A percentile compares a stretch with the other conserved stretches of the same genome.
These are phyloP conservation scores for Schizaphis graminum DNA, from an alignment of 2,888 invertebrate species.

Conservation along the genomic window DNA sequence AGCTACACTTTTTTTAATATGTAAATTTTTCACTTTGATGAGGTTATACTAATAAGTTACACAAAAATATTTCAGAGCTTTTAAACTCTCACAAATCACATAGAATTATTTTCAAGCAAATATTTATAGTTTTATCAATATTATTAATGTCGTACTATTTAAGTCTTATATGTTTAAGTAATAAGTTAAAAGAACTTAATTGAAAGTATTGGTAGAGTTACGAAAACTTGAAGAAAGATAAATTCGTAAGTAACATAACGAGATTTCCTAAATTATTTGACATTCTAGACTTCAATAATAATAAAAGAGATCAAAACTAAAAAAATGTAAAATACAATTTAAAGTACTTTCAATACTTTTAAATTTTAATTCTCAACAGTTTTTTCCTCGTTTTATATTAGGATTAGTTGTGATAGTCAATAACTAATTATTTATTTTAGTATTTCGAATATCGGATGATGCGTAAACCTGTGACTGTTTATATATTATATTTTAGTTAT, in stretches of 20 bases:
- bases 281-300: not conserved
- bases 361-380: not conserved
- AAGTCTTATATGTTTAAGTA: not conserved
- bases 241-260: not conserved
- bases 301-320: not conserved
- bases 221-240: not conserved
- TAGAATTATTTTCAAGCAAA: not conserved
- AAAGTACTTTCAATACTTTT: not conserved
- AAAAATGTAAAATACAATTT: not conserved
- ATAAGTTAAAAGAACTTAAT: not conserved
- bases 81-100: not conserved
- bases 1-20: not conserved
- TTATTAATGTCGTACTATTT: not conserved
- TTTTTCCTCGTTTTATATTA: not conserved
- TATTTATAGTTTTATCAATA: not conserved
- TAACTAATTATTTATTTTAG: not conserved
- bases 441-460: not conserved
- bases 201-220: not conserved
- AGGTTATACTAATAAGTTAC: not conserved
- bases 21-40: not conserved
- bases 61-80: not conserved
- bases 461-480: not conserved
- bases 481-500: not conserved
- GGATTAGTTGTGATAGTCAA: not conserved
- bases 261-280: not conserved